phyloP scores from a whole-genome alignment of 1,140 invertebrate species.

The Panagrolaimus sp. region DNA sequence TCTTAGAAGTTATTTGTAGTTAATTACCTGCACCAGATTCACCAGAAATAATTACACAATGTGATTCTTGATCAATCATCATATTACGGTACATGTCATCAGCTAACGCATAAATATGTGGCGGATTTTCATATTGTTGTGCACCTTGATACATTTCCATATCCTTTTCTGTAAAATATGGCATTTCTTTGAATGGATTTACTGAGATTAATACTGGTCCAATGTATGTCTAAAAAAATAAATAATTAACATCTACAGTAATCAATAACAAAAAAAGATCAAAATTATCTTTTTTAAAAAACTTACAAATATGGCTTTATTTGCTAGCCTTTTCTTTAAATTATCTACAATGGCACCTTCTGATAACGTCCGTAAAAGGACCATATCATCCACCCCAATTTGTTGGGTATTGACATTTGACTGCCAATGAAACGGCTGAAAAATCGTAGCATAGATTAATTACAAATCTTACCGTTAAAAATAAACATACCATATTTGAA shows the following conservation, averaged over 20 bases:
- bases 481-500: too few relatives aligned
- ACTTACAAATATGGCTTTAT: constrained; percentile 73
- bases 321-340: constrained; percentile 70
- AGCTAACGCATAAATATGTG: constrained; percentile 70
- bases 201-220: constrained; percentile 73
- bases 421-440: constrained; percentile 73
- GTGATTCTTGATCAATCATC: constrained; percentile 70
- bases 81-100: constrained; percentile 75
- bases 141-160: constrained; percentile 71
- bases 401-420: constrained; percentile 70
- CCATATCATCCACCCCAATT: constrained; percentile 74
- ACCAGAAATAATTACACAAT: constrained; percentile 71
- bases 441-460: constrained; percentile 20
- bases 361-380: constrained; percentile 69
- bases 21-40: constrained; percentile 35
- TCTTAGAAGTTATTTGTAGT: too few relatives aligned
- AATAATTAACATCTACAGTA: background rate
- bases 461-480: too few relatives aligned
- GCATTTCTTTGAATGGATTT: constrained; percentile 73
- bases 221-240: constrained; percentile 69
- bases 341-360: constrained; percentile 72
- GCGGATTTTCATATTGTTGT: constrained; percentile 72
- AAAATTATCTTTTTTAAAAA: constrained; percentile 58
- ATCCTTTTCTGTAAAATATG: constrained; percentile 70
- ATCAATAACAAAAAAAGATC: too few relatives aligned